Evolutionary conservation across 2,113 vertebrate species (phyloP).

Genomic region (Prietella phreatophila): DNA sequence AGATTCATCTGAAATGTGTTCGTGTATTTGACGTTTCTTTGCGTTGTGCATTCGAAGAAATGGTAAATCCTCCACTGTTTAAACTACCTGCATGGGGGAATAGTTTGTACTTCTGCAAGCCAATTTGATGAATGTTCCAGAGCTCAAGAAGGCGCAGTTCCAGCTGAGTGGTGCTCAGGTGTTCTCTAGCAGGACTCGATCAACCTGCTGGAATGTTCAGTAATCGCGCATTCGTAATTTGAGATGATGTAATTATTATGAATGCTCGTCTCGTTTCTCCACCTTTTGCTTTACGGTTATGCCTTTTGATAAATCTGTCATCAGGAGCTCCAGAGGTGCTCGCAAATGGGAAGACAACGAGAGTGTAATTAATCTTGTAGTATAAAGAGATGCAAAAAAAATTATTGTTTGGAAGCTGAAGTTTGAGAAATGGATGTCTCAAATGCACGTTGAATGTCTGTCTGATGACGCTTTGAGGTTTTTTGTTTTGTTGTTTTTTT

Average conservation of each 20-base stretch:
- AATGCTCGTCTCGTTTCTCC: constrained; percentile 3
- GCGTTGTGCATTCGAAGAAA: neutral
- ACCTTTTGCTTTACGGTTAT: constrained; percentile 4
- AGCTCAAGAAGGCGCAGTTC: neutral
- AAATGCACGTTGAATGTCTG: neutral
- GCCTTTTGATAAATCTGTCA: constrained; percentile 37
- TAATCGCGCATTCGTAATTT: neutral
- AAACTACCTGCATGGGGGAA: no score
- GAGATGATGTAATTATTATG: constrained; percentile 14
- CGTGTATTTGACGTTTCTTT: neutral
- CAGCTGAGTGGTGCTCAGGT: neutral
- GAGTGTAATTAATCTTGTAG: constrained; percentile 15
- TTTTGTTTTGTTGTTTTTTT: constrained; percentile 23
- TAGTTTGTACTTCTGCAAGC: neutral
- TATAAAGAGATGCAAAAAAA: neutral
- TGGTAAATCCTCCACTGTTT: neutral
- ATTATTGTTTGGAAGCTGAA: neutral
- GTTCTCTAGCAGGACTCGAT: neutral
- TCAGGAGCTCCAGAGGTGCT: constrained; percentile 25
- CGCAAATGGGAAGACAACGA: constrained; percentile 22
- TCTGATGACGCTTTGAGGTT: neutral
- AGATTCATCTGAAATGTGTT: neutral
- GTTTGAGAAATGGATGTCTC: neutral
- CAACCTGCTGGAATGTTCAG: neutral
- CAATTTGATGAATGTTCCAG: neutral